phyloP scores from a whole-genome alignment of 2,797 vertebrate genomes.

The Rousettus madagascariensis region DNA sequence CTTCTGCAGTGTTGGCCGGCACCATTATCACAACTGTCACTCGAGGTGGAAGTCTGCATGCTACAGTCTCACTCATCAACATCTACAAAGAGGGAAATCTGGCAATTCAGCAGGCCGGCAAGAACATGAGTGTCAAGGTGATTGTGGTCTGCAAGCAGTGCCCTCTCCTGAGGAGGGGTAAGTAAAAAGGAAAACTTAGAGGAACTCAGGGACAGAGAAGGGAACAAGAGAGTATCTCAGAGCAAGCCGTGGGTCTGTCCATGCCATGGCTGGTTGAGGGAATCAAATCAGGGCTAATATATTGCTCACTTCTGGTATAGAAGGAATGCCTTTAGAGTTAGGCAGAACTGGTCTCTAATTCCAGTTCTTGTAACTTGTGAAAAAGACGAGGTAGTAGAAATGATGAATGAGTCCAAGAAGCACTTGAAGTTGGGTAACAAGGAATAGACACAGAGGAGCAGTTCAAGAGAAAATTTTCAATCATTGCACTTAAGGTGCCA shows the following conservation, averaged over 20 bases:
- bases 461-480: neutral
- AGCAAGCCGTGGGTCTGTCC: neutral
- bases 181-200: conserved; percentile 73
- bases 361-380: neutral
- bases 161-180: conserved; percentile 95
- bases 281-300: neutral
- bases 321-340: neutral
- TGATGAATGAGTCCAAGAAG: neutral
- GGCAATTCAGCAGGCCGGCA: conserved; percentile 97
- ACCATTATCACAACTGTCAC: conserved; percentile 91
- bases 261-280: neutral
- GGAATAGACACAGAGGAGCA: neutral
- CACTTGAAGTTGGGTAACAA: neutral
- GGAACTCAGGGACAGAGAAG: neutral
- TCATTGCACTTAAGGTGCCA: neutral
- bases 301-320: neutral
- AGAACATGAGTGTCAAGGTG: conserved; percentile 97
- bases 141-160: conserved; percentile 95
- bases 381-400: neutral
- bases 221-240: neutral
- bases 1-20: conserved; percentile 91
- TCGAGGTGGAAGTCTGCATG: conserved; percentile 91
- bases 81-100: conserved; percentile 96
- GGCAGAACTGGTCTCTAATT: neutral
- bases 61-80: conserved; percentile 95